Base-by-base conservation (phyloP, 2,888 invertebrate species). In the Eupelmus urozonus region DNA sequence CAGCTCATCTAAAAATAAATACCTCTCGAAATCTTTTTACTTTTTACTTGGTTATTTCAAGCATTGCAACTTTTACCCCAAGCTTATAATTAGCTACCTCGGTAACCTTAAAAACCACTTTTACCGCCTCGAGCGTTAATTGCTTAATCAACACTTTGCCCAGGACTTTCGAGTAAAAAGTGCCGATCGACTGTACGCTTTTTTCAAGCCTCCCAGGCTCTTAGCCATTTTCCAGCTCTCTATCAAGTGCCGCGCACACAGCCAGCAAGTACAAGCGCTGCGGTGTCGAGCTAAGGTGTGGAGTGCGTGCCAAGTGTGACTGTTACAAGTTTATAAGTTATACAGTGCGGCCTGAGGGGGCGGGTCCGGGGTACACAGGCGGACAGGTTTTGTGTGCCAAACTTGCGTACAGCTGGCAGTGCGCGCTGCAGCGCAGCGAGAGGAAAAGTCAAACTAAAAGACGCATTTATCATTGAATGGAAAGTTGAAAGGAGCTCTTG, bases 371-470 rank as follows among this genome's bases (percentile, higher is more conserved):
- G 70, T 70, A 70, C 59, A 70, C 70, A 59, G 59, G 45, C 45
- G 13, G 45, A 51, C 20, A 45, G 55, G 3, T 27, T 74, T 74
- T 66, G 66, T 74, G 65, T 62, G 75, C 60, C 51, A 67, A 75
- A 67, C 51, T 67, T 62, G 42, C 67, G 16, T 42, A 11, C 2
- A 3, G 25, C n/a, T 59, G 51, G 45, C 73, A 45, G 27, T 9
- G 45, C 45, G 9, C 13, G 45, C 9, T 13, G 2, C 45, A 13
- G 23, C 27, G 34, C 27, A 51, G 34, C 34, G 34, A 29, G 18
- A 60, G 63, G 13, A 45, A 34, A 74, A 75, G 60, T 75, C 75
- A 75, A 75, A 75, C 60, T 66, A 59, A 66, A 74, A 74, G 57
- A 59, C 66, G 49, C 75, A 75, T 67, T 75, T 75, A 75, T 75